A percentile compares a stretch with the other conserved stretches of the same genome.
Evolutionary conservation across 2,113 vertebrate species (phyloP).

Genomic region (Cyanoliseus patagonus): DNA sequence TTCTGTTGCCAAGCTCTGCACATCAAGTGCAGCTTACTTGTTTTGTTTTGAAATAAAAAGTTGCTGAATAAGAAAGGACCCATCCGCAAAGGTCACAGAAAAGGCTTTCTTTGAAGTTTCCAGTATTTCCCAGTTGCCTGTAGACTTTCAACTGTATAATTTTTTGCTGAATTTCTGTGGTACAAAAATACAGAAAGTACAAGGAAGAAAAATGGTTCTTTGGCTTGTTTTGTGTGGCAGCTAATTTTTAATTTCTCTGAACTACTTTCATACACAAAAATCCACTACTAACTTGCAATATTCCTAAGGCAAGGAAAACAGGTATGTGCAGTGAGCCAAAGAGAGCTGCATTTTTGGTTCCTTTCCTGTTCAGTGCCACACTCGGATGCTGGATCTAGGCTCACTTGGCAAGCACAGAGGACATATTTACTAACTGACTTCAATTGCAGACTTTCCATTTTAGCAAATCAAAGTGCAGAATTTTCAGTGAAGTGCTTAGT

Average conservation of each 20-base stretch:
- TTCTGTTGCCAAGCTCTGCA: background rate
- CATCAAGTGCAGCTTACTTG: background rate
- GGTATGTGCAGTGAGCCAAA: accelerated
- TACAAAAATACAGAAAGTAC: background rate
- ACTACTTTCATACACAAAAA: background rate
- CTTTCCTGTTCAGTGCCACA: background rate
- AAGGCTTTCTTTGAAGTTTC: background rate
- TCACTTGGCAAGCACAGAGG: background rate
- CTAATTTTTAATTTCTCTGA: background rate
- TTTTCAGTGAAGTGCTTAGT: background rate
- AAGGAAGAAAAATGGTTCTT: background rate
- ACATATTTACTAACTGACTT: background rate
- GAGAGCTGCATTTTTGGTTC: background rate
- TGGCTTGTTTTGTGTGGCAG: background rate
- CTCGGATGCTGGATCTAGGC: background rate
- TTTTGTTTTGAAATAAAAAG: background rate
- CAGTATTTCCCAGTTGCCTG: background rate
- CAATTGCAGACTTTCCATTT: background rate
- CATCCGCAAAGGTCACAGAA: background rate
- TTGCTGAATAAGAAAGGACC: background rate
- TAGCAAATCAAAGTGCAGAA: background rate
- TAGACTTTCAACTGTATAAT: background rate
- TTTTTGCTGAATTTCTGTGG: background rate
- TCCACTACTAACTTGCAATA: background rate
- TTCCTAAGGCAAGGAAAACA: background rate